phyloP scores from a whole-genome alignment of 2,113 vertebrate species.

The Chauna torquata region DNA sequence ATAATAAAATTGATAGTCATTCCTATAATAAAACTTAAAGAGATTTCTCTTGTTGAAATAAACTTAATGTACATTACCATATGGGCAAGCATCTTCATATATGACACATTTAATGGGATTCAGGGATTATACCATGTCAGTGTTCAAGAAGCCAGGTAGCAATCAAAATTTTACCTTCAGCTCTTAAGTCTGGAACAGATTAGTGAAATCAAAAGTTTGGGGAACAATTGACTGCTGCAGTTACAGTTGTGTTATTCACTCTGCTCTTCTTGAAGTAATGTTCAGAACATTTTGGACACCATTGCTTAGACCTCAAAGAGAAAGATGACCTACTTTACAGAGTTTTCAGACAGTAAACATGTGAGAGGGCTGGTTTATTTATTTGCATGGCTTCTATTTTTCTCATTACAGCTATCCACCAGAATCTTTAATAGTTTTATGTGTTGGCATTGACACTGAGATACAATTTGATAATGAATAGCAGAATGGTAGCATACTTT shows the following conservation, averaged over 20 bases:
- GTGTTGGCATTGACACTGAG: background rate
- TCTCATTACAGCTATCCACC: background rate
- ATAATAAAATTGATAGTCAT: constrained; percentile 49
- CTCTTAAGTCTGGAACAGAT: background rate
- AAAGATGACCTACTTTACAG: background rate
- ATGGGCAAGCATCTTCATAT: constrained; percentile 6
- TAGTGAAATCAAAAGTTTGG: constrained; percentile 1
- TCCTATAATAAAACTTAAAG: constrained; percentile 22
- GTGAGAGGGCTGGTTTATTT: background rate
- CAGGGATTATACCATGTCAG: background rate
- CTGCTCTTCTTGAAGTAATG: background rate
- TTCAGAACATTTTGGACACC: background rate
- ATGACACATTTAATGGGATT: background rate
- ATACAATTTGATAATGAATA: constrained; percentile 28
- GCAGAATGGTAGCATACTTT: constrained; percentile 2
- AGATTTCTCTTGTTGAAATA: constrained; percentile 18
- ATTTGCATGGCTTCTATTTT: background rate
- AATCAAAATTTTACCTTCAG: constrained; percentile 7
- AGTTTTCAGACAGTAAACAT: background rate
- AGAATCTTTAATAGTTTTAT: background rate
- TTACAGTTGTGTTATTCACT: background rate
- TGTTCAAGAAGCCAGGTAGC: background rate
- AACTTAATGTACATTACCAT: constrained; percentile 32
- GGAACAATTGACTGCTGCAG: background rate
- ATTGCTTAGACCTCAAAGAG: background rate